Percentiles rank a stretch among this genome's conserved stretches.
phyloP scores from a whole-genome alignment of 1,140 invertebrate genomes.

The Drosophila mauritiana region DNA sequence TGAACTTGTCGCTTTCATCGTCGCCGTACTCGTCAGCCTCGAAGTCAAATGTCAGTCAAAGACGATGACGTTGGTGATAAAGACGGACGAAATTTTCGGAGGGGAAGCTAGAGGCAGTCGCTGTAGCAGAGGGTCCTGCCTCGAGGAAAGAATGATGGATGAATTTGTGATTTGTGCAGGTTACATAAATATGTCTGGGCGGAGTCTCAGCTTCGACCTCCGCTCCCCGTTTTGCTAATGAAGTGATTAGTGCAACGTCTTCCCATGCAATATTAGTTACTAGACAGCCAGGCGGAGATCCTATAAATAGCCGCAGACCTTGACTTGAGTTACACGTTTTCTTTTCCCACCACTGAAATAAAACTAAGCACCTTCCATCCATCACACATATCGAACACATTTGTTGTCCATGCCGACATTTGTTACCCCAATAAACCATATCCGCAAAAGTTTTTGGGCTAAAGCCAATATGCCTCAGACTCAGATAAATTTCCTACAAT shows the following conservation, averaged over 20 bases:
- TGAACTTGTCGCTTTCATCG: conserved; percentile 79
- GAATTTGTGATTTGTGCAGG: conserved; percentile 82
- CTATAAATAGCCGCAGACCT: conserved; percentile 63
- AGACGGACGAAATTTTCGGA: conserved; percentile 51
- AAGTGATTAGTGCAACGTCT: conserved; percentile 83
- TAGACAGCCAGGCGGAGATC: conserved; percentile 22
- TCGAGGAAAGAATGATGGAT: conserved; percentile 78
- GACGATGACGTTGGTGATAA: conserved; percentile 53
- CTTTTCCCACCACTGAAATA: conserved; percentile 49
- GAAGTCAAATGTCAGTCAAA: conserved; percentile 82
- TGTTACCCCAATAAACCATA: conserved; percentile 29
- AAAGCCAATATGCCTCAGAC: conserved; percentile 76
- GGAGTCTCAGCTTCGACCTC: neutral
- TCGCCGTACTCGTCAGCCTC: conserved; percentile 71
- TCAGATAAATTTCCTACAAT: conserved; percentile 79
- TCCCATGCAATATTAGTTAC: conserved; percentile 65
- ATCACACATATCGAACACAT: conserved; percentile 82
- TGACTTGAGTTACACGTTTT: conserved; percentile 26
- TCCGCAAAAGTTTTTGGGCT: conserved; percentile 43
- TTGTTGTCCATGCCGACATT: conserved; percentile 59
- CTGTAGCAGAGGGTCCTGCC: conserved; percentile 34
- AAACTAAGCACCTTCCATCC: conserved; percentile 79
- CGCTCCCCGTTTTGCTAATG: conserved; percentile 58
- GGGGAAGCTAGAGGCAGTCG: conserved; percentile 43
- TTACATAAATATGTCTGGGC: conserved; percentile 76